Evolutionary conservation across 2,888 invertebrate genomes (phyloP).

Genomic region (Stenodera caucasica): DNA sequence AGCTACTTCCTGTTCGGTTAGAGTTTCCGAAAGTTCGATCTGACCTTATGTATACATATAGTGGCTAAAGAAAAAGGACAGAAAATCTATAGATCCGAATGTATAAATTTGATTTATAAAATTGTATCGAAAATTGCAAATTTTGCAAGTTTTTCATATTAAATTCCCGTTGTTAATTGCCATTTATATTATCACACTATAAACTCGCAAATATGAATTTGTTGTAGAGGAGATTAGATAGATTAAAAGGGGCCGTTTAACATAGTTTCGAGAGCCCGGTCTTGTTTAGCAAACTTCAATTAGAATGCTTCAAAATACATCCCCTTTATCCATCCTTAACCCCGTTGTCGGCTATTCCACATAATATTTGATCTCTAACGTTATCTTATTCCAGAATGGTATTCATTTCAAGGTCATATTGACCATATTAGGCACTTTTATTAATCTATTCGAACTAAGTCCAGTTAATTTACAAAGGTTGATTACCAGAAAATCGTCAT

Average conservation of each 20-base stretch:
- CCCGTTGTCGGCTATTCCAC: conserved; percentile 15
- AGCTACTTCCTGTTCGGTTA: background rate
- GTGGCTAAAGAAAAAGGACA: background rate
- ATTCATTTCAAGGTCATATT: conserved; percentile 39
- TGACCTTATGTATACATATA: background rate
- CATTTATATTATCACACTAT: background rate
- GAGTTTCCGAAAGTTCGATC: conserved; percentile 3
- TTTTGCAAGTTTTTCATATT: too few relatives aligned
- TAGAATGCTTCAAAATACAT: background rate
- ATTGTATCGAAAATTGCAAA: too few relatives aligned
- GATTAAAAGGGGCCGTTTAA: background rate
- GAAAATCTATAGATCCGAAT: too few relatives aligned
- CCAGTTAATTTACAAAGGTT: conserved; percentile 16
- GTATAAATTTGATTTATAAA: too few relatives aligned
- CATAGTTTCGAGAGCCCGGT: conserved; percentile 3
- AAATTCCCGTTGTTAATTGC: conserved; percentile 2
- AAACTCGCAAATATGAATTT: conserved; percentile 6
- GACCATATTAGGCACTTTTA: conserved; percentile 41
- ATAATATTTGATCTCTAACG: conserved; percentile 37
- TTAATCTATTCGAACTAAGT: conserved; percentile 39
- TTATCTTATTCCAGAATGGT: conserved; percentile 43
- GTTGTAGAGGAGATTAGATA: conserved; percentile 1
- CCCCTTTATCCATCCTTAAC: background rate
- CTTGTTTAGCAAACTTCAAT: conserved; percentile 5
- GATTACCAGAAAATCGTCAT: background rate